Percentiles rank a stretch among this genome's conserved stretches.
phyloP scores from a whole-genome alignment of 1,140 invertebrate species.

The Latrodectus geometricus region DNA sequence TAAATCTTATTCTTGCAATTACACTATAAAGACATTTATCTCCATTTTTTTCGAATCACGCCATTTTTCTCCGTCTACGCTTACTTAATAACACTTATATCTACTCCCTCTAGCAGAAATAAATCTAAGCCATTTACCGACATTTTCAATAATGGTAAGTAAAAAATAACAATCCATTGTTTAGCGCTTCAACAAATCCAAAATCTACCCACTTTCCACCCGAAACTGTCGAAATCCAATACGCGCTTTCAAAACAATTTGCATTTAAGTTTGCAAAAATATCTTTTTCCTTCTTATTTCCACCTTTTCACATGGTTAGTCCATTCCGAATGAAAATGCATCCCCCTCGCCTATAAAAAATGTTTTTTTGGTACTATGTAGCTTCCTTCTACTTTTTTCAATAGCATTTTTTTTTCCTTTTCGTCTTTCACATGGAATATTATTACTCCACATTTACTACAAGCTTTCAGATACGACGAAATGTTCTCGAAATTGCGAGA shows the following conservation, averaged over 20 bases:
- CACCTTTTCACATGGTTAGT: slow-evolving; percentile 39
- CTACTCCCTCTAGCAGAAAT: not conserved
- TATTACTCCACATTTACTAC: slow-evolving; percentile 53
- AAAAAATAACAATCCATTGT: not conserved
- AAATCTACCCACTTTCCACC: slow-evolving; percentile 46
- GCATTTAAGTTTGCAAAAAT: slow-evolving; percentile 19
- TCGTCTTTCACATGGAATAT: slow-evolving; percentile 30
- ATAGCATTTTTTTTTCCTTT: not conserved
- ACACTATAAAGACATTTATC: not conserved
- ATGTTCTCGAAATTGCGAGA: slow-evolving; percentile 50
- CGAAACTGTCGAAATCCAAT: slow-evolving; percentile 42
- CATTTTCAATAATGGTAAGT: not conserved
- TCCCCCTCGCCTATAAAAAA: not conserved
- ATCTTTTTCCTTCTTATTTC: not conserved
- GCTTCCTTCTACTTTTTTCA: not conserved
- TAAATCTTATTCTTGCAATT: too few relatives aligned
- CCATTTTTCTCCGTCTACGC: not conserved
- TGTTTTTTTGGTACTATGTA: not conserved
- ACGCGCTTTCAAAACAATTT: slow-evolving; percentile 54
- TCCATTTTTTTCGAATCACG: not conserved
- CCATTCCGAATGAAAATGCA: slow-evolving; percentile 5
- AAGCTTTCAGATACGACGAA: slow-evolving; percentile 48
- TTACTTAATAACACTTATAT: not conserved
- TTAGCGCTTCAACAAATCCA: not conserved
- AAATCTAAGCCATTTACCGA: not conserved